Conservation (phyloP, 2,113 vertebrate genomes). For the Neogobius melanostomus region DNA sequence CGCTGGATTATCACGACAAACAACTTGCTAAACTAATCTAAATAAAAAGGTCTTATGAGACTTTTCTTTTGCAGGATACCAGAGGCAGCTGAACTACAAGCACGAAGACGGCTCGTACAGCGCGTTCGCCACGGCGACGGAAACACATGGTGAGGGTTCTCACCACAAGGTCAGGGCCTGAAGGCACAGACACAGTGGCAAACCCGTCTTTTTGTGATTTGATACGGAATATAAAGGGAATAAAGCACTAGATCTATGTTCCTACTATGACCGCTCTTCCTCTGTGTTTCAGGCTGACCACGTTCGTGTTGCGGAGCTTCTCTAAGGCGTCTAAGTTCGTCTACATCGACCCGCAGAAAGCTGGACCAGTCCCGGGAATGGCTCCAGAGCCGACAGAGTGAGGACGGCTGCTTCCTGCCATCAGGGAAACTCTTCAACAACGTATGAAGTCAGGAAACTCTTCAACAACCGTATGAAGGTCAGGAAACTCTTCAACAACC, state of each 20-base stretch:
- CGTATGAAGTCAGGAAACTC: background rate
- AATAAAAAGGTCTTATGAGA: too few species aligned
- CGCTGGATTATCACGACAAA: too few species aligned
- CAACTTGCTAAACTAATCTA: too few species aligned
- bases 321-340: slow-evolving; percentile 70
- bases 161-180: background rate
- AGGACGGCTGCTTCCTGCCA: slow-evolving; percentile 76
- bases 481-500: too few species aligned
- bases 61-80: slow-evolving; percentile 77
- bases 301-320: slow-evolving; percentile 77
- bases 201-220: too few species aligned
- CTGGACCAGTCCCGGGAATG: slow-evolving; percentile 62
- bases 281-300: slow-evolving; percentile 76
- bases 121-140: slow-evolving; percentile 79
- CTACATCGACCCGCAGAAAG: slow-evolving; percentile 60
- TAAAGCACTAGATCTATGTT: too few species aligned
- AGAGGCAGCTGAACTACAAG: slow-evolving; percentile 58
- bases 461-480: background rate
- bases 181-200: background rate
- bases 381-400: slow-evolving; percentile 70
- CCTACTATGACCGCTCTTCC: too few species aligned
- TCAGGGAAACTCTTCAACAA: slow-evolving; percentile 6
- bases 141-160: slow-evolving; percentile 86
- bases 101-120: slow-evolving; percentile 77
- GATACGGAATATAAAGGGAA: too few species aligned